These are phyloP conservation scores for Apotomis capreana DNA, from an alignment of 2,888 invertebrate genomes.

Conservation along the genomic window DNA sequence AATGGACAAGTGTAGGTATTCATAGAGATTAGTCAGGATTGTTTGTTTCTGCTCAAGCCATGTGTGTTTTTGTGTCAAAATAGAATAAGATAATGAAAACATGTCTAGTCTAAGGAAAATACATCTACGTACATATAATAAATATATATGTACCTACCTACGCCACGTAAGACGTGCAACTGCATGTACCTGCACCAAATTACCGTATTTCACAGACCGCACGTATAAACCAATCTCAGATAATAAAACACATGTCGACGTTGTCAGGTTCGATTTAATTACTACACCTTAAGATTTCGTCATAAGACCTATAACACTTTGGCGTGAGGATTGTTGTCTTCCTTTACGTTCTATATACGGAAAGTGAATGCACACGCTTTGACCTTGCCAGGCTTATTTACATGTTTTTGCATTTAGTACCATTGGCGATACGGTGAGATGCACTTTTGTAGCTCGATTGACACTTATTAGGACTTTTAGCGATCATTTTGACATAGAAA, in stretches of 20 bases:
- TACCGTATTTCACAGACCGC: slow-evolving; percentile 1
- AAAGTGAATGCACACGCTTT: slow-evolving; percentile 27
- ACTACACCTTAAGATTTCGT: not conserved
- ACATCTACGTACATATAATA: too few relatives aligned
- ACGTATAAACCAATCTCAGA: slow-evolving; percentile 16
- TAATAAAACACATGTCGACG: slow-evolving; percentile 10
- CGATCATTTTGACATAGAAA: too few relatives aligned
- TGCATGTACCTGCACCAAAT: not conserved
- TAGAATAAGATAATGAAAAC: too few relatives aligned
- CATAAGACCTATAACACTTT: slow-evolving; percentile 6
- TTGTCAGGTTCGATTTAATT: not conserved
- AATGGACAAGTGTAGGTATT: too few relatives aligned
- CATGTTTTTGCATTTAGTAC: slow-evolving; percentile 28
- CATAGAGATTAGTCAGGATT: too few relatives aligned
- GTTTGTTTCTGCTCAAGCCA: too few relatives aligned
- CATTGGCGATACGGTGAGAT: not conserved
- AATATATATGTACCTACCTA: too few relatives aligned
- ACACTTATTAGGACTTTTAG: too few relatives aligned
- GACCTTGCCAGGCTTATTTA: slow-evolving; percentile 31
- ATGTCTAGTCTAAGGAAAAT: too few relatives aligned
- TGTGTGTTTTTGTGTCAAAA: too few relatives aligned
- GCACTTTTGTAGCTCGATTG: too few relatives aligned
- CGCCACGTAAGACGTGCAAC: not conserved
- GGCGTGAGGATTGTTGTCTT: slow-evolving; percentile 14
- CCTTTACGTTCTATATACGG: slow-evolving; percentile 13